Base-by-base conservation (phyloP, 1,140 invertebrate species). In the Drosophila mauritiana region DNA sequence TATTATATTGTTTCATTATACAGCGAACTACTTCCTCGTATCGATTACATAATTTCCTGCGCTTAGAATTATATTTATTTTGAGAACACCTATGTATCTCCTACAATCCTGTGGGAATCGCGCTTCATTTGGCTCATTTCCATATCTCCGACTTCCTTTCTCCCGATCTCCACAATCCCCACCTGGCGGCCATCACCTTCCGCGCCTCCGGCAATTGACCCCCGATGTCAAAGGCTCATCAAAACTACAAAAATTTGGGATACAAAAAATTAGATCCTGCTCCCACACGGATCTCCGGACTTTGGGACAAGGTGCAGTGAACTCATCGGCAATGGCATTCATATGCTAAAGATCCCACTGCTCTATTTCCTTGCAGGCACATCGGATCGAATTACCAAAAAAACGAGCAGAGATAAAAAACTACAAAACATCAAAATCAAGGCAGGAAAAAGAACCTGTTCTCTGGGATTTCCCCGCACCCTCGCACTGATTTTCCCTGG, bases 391-490 rank as follows among this genome's bases (percentile, higher is more conserved):
- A 89, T 88, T 89, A 77, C 83, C 72, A 54, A 88, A 75, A 81
- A 57, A 78, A 31, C 7, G 39, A 58, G 45, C 27, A 53, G 8
- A 36, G 43, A 22, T 39, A 39, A 42, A 4, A 31, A 25, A 40
- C 10, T 31, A 31, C 6, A 31, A 36, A 62, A 43, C 20, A 52
- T 46, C 25, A 31, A 54, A 80, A 72, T 58, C 40, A 31, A 51
- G 45, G 74, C 82, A 85, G 79, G 83, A 86, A 88, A 77, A 89
- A 83, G 75, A 88, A 88, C 83, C 83, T 88, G 83, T 88, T 88
- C 81, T 58, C 36, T 59, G 70, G 20, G 51, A 61, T 74, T 39
- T 49, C 25, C 25, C 46, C 48, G n/a, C 27, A 17, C 27, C 48
- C n/a, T 8, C 48, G 15, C 48, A 17, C 39, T 37, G 10, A 25